Evolutionary conservation across 2,797 vertebrate species (phyloP), one percentile per base, ranked within the genome.

Genomic region (Uromys caudimaculatus): DNA sequence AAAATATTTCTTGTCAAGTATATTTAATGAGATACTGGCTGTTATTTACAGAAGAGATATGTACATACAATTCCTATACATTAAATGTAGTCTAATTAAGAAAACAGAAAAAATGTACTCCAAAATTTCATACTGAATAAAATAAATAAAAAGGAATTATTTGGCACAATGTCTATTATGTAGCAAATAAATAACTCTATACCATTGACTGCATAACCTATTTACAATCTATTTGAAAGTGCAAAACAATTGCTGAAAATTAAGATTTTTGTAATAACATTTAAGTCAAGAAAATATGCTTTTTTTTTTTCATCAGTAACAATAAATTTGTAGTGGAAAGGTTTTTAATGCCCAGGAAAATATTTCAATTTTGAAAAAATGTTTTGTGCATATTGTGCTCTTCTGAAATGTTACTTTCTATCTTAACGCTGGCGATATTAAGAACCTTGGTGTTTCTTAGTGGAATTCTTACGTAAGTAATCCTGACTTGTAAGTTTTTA

Each of bases 101-200:
- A 98, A 98, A 98, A 98, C 96, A 98, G 97, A 95, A 97, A 94
- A 97, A 98, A 98, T 97, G 97, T 98, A 97, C 97, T 97, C 97
- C 98, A 95, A 97, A 90, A 93, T 98, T 98, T 98, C 98, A 99
- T 99, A 99, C 99, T 98, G 98, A 99, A 98, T 98, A 98, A 98
- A 99, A 99, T 99, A 99, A 99, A 99, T 99, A 99, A 98, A 98
- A 97, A 96, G 97, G 94, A 98, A 98, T 98, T 98, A 98, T 98
- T 99, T 99, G 99, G 99, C 99, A 99, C 98, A 98, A 98, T 97
- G 97, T 97, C 97, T 97, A 97, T 97, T 96, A 98, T 95, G 98
- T 97, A 98, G 97, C 97, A 98, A 98, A 98, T 98, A 99, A 99
- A 98, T 98, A 99, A 97, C 85, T 98, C 94, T 97, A 97, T 94